These are phyloP conservation scores for Campylorhamphus procurvoides DNA, from an alignment of 2,113 vertebrate genomes.

Conservation along the genomic window DNA sequence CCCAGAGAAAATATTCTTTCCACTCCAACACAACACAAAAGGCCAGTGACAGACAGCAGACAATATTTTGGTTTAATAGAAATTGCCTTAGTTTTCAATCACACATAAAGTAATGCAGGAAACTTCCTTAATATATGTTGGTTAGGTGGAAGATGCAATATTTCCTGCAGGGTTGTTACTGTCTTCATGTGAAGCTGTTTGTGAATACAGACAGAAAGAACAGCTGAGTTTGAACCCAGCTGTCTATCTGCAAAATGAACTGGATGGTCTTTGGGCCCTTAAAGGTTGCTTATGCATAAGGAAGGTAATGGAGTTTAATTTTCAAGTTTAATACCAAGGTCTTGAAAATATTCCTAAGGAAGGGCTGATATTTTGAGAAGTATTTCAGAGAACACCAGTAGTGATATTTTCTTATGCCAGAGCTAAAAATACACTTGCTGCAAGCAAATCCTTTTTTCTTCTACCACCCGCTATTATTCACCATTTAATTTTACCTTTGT, in stretches of 20 bases:
- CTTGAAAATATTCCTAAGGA: slow-evolving; percentile 16
- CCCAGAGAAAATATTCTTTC: not conserved
- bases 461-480: not conserved
- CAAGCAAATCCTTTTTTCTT: not conserved
- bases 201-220: not conserved
- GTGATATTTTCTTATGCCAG: not conserved
- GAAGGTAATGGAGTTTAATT: not conserved
- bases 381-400: not conserved
- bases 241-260: not conserved
- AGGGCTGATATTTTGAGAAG: slow-evolving; percentile 24
- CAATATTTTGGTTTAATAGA: not conserved
- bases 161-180: not conserved
- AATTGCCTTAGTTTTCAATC: not conserved
- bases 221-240: slow-evolving; percentile 14
- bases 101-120: not conserved
- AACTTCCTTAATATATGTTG: not conserved
- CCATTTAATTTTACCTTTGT: not conserved
- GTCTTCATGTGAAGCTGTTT: not conserved
- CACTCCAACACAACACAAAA: not conserved
- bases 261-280: not conserved
- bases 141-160: not conserved
- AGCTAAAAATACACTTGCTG: not conserved
- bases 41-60: not conserved
- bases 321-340: slow-evolving; percentile 5
- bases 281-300: slow-evolving; percentile 8